Evolutionary conservation across 2,113 vertebrate species (phyloP).

Genomic region (Varanus salvator): DNA sequence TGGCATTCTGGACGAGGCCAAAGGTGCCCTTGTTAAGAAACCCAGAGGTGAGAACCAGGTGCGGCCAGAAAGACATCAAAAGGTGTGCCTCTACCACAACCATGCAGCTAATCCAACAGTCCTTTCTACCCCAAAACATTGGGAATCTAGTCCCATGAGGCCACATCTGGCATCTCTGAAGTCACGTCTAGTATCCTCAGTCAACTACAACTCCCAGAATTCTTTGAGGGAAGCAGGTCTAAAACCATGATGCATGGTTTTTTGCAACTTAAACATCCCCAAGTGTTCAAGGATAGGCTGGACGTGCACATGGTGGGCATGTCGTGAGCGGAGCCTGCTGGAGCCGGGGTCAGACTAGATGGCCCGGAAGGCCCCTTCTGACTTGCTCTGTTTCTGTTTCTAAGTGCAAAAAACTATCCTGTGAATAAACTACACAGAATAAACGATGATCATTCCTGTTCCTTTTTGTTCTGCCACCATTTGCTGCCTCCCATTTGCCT

Average conservation of each 20-base stretch:
- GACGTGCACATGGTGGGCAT: too few species aligned
- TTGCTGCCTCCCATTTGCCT: neutral
- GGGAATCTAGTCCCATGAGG: neutral
- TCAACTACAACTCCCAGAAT: too few species aligned
- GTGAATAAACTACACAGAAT: too few species aligned
- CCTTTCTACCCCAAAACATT: neutral
- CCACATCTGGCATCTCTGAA: neutral
- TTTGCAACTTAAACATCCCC: neutral
- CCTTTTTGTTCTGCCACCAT: neutral
- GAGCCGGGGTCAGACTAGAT: too few species aligned
- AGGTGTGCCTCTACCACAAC: neutral
- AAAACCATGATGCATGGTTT: neutral
- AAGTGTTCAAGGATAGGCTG: too few species aligned
- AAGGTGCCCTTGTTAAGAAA: neutral
- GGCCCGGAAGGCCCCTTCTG: too few species aligned
- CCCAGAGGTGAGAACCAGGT: neutral
- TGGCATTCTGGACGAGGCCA: neutral
- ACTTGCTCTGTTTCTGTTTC: too few species aligned
- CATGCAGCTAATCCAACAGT: neutral
- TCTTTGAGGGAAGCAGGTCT: neutral
- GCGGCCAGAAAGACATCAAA: neutral
- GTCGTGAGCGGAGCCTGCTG: too few species aligned
- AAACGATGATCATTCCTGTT: too few species aligned
- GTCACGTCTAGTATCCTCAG: neutral
- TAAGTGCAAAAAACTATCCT: too few species aligned